These are phyloP conservation scores for Pecten maximus DNA, from an alignment of 2,888 invertebrate genomes.

Conservation along the genomic window DNA sequence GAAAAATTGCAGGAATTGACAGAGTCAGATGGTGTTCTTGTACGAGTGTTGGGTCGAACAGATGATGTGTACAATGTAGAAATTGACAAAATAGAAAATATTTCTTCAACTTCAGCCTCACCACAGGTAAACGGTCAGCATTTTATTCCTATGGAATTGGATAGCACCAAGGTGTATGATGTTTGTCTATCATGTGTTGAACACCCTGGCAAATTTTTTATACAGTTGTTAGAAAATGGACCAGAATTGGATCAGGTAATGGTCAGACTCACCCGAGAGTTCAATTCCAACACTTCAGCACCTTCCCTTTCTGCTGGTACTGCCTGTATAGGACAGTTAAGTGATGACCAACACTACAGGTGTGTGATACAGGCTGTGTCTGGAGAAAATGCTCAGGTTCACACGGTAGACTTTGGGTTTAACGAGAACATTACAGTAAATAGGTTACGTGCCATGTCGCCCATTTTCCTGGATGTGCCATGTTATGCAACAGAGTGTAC, in stretches of 20 bases:
- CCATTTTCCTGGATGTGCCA: conserved; percentile 47
- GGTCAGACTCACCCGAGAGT: conserved; percentile 60
- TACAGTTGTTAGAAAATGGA: conserved; percentile 64
- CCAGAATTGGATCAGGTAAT: conserved; percentile 61
- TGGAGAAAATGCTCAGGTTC: conserved; percentile 43
- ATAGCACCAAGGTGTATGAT: conserved; percentile 57
- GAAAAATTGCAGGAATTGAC: conserved; percentile 60
- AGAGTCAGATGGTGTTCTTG: conserved; percentile 49
- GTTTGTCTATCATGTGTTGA: conserved; percentile 63
- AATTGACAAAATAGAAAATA: conserved; percentile 59
- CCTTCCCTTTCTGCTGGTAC: conserved; percentile 51
- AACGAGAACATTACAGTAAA: conserved; percentile 57
- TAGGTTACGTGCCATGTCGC: conserved; percentile 52
- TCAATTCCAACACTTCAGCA: conserved; percentile 56
- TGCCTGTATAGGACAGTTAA: conserved; percentile 62
- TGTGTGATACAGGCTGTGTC: conserved; percentile 53
- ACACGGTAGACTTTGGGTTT: conserved; percentile 68
- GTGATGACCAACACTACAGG: conserved; percentile 63
- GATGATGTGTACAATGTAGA: conserved; percentile 59
- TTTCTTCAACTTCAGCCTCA: background rate
- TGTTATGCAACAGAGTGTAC: conserved; percentile 62
- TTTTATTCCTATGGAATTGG: background rate
- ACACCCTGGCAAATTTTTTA: conserved; percentile 63
- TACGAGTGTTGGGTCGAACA: conserved; percentile 57
- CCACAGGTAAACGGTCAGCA: background rate